Conservation (phyloP, 2,113 vertebrate genomes). For the Prunella fulvescens region DNA sequence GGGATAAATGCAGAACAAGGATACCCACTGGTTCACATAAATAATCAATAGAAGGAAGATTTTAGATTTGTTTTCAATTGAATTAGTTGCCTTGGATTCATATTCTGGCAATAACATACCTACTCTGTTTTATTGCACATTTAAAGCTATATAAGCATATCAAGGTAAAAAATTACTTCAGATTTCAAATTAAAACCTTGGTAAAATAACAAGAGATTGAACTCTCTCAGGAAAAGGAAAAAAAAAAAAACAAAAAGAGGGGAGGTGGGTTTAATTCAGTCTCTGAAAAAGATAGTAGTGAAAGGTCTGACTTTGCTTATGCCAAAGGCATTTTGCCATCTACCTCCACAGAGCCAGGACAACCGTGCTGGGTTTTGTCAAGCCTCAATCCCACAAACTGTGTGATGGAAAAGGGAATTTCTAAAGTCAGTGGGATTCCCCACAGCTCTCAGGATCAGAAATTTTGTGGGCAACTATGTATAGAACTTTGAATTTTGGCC, state of each 20-base stretch:
- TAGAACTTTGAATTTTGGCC: slow-evolving; percentile 57
- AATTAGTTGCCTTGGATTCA: background rate
- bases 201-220: background rate
- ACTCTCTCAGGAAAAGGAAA: background rate
- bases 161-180: slow-evolving; percentile 6
- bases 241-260: too few relatives aligned
- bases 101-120: background rate
- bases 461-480: slow-evolving; percentile 59
- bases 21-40: background rate
- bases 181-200: background rate
- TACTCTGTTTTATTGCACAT: background rate
- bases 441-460: slow-evolving; percentile 31
- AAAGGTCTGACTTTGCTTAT: background rate
- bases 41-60: background rate
- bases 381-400: background rate
- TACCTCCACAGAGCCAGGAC: background rate
- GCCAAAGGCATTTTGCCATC: slow-evolving; percentile 42
- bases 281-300: background rate
- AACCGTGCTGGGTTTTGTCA: background rate
- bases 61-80: background rate
- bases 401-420: background rate
- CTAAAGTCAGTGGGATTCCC: slow-evolving; percentile 62
- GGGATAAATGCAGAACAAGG: background rate
- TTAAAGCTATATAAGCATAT: background rate
- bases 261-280: background rate